phyloP scores from a whole-genome alignment of 2,113 vertebrate species.

The Carettochelys insculpta region DNA sequence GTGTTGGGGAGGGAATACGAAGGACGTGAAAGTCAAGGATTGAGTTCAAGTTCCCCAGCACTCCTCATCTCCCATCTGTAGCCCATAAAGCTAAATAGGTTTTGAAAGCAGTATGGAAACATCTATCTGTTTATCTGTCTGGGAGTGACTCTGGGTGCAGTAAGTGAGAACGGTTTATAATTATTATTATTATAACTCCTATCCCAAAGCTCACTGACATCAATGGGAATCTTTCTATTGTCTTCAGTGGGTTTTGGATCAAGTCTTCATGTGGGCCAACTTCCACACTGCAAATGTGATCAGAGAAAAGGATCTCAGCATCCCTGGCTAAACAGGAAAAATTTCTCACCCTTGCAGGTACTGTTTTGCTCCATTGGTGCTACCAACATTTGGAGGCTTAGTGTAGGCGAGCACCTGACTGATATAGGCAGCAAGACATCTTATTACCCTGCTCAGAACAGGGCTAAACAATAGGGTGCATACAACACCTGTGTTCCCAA shows the following conservation, averaged over 20 bases:
- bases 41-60: background rate
- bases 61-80: background rate
- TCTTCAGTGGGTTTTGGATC: background rate
- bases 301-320: background rate
- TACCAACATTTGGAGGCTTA: background rate
- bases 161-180: background rate
- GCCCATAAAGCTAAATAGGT: background rate
- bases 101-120: rapidly evolving
- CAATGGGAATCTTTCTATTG: rapidly evolving
- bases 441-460: background rate
- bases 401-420: background rate
- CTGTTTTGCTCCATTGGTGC: background rate
- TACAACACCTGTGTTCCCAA: background rate
- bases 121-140: background rate
- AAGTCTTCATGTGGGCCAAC: rapidly evolving
- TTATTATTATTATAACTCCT: too few species aligned
- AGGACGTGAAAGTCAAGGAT: background rate
- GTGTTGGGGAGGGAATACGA: background rate
- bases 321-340: background rate
- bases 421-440: rapidly evolving
- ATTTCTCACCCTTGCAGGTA: background rate
- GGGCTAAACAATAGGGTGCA: background rate
- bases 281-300: rapidly evolving
- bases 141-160: rapidly evolving
- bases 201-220: background rate